phyloP scores from a whole-genome alignment of 53 echinoderm and acorn worm genomes.

The Hippasteria phrygiana region DNA sequence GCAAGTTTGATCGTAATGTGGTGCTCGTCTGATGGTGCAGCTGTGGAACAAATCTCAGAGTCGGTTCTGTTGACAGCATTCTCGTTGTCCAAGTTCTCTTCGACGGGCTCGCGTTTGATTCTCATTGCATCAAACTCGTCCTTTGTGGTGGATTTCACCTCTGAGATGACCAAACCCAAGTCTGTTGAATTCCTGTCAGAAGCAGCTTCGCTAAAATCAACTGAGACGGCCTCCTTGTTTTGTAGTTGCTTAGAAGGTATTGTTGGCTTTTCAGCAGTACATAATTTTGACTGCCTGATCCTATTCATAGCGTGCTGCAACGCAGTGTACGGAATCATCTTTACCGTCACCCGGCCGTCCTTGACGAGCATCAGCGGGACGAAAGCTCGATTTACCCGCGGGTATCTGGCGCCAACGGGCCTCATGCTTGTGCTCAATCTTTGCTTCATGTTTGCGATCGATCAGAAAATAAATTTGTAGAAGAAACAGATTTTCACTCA shows the following conservation, averaged over 20 bases:
- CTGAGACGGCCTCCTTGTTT: background rate
- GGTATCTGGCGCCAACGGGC: background rate
- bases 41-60: background rate
- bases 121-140: slow-evolving; percentile 14
- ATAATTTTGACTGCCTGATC: slow-evolving; percentile 4
- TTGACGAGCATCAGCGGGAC: slow-evolving; percentile 40
- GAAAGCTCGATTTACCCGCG: background rate
- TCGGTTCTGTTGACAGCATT: background rate
- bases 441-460: background rate
- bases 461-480: background rate
- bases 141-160: slow-evolving; percentile 39
- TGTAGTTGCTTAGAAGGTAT: background rate
- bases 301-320: slow-evolving; percentile 26
- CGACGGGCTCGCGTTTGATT: background rate
- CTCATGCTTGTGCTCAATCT: background rate
- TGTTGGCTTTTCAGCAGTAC: background rate
- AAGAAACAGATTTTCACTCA: background rate
- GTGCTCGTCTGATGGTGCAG: background rate
- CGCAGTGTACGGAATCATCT: slow-evolving; percentile 21
- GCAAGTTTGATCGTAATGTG: background rate
- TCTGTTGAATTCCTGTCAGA: background rate
- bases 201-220: background rate
- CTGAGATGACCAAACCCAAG: slow-evolving; percentile 33
- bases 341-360: slow-evolving; percentile 21
- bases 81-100: background rate